Evolutionary conservation across 2,797 vertebrate genomes (phyloP).

Genomic region (Scyliorhinus canicula): DNA sequence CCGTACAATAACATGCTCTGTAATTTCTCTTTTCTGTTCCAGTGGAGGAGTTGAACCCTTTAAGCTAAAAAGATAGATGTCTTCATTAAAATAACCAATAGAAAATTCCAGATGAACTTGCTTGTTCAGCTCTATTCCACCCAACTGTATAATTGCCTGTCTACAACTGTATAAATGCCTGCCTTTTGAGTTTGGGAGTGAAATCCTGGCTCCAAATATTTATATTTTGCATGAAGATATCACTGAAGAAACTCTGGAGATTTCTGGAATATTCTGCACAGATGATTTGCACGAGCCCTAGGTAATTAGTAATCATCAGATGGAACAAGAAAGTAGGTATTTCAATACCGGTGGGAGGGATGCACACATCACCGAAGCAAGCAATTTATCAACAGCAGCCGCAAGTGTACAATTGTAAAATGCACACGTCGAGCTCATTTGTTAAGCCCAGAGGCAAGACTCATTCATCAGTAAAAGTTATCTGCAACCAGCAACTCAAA

Average conservation of each 20-base stretch:
- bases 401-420: neutral
- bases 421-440: neutral
- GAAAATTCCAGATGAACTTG: neutral
- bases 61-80: neutral
- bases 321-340: neutral
- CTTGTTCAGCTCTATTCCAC: neutral
- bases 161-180: too few species aligned
- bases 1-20: neutral
- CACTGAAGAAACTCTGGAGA: neutral
- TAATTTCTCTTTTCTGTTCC: neutral
- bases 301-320: neutral
- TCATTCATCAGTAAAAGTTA: constrained; percentile 1
- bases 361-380: neutral
- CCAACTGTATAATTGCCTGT: neutral
- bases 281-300: neutral
- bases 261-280: neutral
- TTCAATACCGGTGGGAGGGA: neutral
- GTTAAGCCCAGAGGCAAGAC: neutral
- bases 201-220: neutral
- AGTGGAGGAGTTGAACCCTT: neutral
- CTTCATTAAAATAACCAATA: neutral
- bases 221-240: neutral
- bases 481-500: neutral
- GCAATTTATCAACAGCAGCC: constrained; percentile 10
- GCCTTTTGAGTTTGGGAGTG: neutral